phyloP scores from a whole-genome alignment of 2,888 invertebrate genomes.

The Corythucha ciliata region DNA sequence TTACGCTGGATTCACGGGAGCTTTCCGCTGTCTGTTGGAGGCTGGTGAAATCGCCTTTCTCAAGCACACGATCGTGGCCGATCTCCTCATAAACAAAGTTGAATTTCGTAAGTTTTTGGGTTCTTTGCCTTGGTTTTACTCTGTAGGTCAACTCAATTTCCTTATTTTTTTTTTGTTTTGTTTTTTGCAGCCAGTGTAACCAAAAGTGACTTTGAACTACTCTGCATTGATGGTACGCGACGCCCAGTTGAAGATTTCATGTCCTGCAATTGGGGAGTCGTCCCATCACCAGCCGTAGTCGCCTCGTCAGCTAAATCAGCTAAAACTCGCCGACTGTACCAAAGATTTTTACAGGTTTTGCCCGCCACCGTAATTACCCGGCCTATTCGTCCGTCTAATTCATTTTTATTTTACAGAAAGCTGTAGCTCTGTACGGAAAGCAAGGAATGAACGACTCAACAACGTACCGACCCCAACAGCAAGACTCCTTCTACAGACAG shows the following conservation, averaged over 20 bases:
- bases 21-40: slow-evolving; percentile 74
- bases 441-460: background rate
- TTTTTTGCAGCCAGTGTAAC: slow-evolving; percentile 51
- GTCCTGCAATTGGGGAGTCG: slow-evolving; percentile 74
- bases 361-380: no score
- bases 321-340: slow-evolving; percentile 45
- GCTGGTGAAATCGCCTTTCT: slow-evolving; percentile 86
- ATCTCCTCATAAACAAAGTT: slow-evolving; percentile 53
- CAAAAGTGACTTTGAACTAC: slow-evolving; percentile 63
- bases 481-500: background rate
- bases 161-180: background rate
- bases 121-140: background rate
- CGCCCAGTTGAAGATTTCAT: slow-evolving; percentile 58
- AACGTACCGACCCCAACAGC: background rate
- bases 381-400: no score
- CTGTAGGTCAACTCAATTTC: background rate
- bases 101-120: slow-evolving; percentile 48
- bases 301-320: slow-evolving; percentile 67
- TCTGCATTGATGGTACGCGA: slow-evolving; percentile 71
- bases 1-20: slow-evolving; percentile 85
- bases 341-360: slow-evolving; percentile 41
- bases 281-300: slow-evolving; percentile 75
- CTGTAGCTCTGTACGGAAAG: slow-evolving; percentile 36
- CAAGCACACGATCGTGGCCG: slow-evolving; percentile 68
- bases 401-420: slow-evolving; percentile 33